Evolutionary conservation across 53 echinoderm and acorn worm species (phyloP).

Genomic region (Temnopleurus reevesii): DNA sequence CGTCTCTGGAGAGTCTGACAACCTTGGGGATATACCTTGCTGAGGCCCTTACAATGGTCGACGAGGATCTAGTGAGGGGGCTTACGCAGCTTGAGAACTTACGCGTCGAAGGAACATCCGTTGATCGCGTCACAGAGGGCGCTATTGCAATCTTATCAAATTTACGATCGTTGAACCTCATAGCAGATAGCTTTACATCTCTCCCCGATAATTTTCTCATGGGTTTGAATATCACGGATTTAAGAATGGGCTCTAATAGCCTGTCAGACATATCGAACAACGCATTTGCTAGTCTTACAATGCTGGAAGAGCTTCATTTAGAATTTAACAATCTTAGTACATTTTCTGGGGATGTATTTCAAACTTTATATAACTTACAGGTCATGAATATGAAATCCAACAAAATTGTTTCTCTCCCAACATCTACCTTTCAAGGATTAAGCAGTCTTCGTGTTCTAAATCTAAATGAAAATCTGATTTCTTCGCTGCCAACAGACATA

Average conservation of each 20-base stretch:
- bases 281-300: not conserved
- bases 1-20: not conserved
- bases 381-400: not conserved
- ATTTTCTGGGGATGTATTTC: not conserved
- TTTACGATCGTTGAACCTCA: not conserved
- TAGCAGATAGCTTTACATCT: not conserved
- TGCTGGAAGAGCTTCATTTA: not conserved
- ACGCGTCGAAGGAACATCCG: constrained; percentile 11
- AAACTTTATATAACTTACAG: not conserved
- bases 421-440: not conserved
- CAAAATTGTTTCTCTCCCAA: not conserved
- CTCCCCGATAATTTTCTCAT: not conserved
- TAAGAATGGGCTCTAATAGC: not conserved
- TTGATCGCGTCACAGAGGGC: not conserved
- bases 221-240: not conserved
- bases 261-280: not conserved
- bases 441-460: not conserved
- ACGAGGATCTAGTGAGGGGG: not conserved
- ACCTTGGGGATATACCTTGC: not conserved
- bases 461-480: not conserved
- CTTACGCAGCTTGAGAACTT: not conserved
- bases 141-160: not conserved
- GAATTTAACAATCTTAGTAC: not conserved
- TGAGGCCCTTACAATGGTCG: not conserved
- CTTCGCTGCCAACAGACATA: not conserved